A percentile compares a stretch with the other conserved stretches of the same genome.
phyloP scores from a whole-genome alignment of 2,113 vertebrate species.

The Glaucidium brasilianum region DNA sequence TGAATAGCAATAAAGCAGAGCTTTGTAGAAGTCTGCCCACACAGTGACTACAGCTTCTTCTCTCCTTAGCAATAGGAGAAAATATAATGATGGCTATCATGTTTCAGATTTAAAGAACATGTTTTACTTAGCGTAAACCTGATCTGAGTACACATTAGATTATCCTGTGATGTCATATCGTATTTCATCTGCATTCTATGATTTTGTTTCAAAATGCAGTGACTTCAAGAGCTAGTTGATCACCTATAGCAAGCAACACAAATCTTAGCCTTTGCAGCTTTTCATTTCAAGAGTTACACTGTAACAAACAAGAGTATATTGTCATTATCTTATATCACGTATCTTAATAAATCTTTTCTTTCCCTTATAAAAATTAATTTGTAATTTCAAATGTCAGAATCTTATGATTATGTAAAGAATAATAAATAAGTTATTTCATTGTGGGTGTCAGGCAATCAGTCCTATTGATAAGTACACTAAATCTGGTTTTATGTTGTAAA shows the following conservation, averaged over 20 bases:
- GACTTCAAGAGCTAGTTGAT: background rate
- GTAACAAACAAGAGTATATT: background rate
- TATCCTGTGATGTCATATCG: background rate
- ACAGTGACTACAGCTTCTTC: background rate
- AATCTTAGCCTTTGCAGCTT: background rate
- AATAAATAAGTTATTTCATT: background rate
- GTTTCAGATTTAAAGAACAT: background rate
- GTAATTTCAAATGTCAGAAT: background rate
- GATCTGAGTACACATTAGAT: background rate
- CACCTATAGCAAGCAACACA: background rate
- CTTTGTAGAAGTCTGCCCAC: constrained; percentile 35
- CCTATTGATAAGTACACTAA: background rate
- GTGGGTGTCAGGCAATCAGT: background rate
- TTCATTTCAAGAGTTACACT: background rate
- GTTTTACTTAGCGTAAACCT: background rate
- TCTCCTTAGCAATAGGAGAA: background rate
- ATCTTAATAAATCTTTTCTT: background rate
- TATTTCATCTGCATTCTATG: background rate
- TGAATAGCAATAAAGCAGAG: constrained; percentile 49
- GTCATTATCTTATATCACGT: background rate
- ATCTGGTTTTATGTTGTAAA: background rate
- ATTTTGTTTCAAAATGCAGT: background rate
- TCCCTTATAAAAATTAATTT: background rate
- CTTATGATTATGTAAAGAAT: background rate
- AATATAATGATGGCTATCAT: constrained; percentile 27